Conservation (phyloP, 35 echinoderm and acorn worm genomes). For the Stichopus chloronotus region DNA sequence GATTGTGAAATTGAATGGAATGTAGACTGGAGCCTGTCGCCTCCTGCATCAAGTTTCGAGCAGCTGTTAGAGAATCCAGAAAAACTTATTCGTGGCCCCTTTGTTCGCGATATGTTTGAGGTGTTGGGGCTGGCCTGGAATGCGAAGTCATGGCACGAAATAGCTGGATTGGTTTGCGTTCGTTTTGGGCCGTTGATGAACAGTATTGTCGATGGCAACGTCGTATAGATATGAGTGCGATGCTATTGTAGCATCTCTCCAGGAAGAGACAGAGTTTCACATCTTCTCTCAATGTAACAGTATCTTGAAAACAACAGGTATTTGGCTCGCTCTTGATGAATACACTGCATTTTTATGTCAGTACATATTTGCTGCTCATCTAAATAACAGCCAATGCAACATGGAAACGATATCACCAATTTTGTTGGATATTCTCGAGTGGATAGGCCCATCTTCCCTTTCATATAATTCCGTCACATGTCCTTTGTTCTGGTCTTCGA, state of each 20-base stretch:
- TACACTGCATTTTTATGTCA: too few species aligned
- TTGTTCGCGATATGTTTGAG: neutral
- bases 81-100: neutral
- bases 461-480: neutral
- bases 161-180: neutral
- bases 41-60: neutral
- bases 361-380: too few species aligned
- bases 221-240: neutral
- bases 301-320: too few species aligned
- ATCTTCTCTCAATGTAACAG: too few species aligned
- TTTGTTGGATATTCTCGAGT: neutral
- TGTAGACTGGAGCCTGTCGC: neutral
- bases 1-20: neutral
- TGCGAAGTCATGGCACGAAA: neutral
- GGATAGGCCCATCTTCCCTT: neutral
- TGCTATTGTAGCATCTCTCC: neutral
- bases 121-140: neutral
- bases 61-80: neutral
- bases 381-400: too few species aligned
- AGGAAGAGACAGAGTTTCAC: neutral
- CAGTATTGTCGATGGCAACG: neutral
- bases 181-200: neutral
- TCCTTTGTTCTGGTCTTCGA: neutral
- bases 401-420: neutral
- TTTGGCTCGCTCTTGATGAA: too few species aligned